phyloP scores from a whole-genome alignment of 2,888 invertebrate genomes.

The Hoplodrina ambigua region DNA sequence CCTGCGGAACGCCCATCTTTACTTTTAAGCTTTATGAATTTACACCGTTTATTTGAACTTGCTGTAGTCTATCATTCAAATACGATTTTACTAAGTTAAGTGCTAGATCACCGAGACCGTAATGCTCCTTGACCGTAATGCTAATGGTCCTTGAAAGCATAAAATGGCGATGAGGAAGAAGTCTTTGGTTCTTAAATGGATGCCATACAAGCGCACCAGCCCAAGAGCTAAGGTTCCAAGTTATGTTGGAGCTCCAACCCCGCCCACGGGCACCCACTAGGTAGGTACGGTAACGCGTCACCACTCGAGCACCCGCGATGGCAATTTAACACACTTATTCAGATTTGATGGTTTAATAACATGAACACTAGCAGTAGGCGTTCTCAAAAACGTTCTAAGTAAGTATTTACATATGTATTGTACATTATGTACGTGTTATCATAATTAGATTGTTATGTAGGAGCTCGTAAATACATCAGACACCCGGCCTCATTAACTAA shows the following conservation, averaged over 20 bases:
- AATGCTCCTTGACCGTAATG: too few relatives aligned
- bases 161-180: not conserved
- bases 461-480: conserved; percentile 31
- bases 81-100: too few relatives aligned
- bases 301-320: not conserved
- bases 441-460: conserved; percentile 16
- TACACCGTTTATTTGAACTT: too few relatives aligned
- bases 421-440: not conserved
- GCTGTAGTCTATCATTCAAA: too few relatives aligned
- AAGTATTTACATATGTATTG: not conserved
- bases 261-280: not conserved
- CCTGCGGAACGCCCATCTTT: too few relatives aligned
- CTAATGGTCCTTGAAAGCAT: not conserved
- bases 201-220: not conserved
- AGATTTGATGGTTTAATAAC: not conserved
- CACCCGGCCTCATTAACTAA: conserved; percentile 47
- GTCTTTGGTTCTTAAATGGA: not conserved
- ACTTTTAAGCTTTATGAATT: too few relatives aligned
- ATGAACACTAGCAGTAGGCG: not conserved
- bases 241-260: not conserved
- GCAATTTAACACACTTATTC: not conserved
- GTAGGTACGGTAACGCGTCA: not conserved
- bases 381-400: not conserved
- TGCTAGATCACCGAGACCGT: too few relatives aligned
- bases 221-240: not conserved